Conservation (phyloP, 2,888 invertebrate species). For the Drosophila tripunctata region DNA sequence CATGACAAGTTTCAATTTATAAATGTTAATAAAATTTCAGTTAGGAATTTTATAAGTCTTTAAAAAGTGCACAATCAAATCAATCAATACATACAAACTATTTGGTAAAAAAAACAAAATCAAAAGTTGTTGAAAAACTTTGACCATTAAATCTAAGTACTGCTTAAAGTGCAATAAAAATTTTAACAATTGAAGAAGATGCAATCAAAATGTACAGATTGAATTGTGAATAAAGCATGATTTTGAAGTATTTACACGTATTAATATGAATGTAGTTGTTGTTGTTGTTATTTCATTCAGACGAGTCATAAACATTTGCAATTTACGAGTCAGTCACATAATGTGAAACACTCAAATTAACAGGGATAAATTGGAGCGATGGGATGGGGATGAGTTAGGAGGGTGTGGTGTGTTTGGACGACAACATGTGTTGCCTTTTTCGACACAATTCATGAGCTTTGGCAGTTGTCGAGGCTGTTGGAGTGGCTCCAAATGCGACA, state of each 20-base stretch:
- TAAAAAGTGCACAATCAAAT: too few relatives aligned
- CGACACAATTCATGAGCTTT: constrained; percentile 49
- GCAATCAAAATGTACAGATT: constrained; percentile 27
- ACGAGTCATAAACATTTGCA: constrained; percentile 43
- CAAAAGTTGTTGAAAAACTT: too few relatives aligned
- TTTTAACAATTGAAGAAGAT: background rate
- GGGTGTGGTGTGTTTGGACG: background rate
- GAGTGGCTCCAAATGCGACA: constrained; percentile 45
- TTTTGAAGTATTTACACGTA: constrained; percentile 23
- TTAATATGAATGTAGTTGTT: constrained; percentile 43
- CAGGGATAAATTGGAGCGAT: constrained; percentile 41
- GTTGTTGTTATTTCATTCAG: constrained; percentile 22
- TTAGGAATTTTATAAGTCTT: too few relatives aligned
- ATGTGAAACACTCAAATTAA: constrained; percentile 59
- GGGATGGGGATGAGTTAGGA: background rate
- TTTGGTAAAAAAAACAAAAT: too few relatives aligned
- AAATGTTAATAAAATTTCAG: too few relatives aligned
- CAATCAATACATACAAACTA: too few relatives aligned
- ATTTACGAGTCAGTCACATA: constrained; percentile 52
- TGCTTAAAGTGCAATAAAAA: too few relatives aligned
- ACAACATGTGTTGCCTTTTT: constrained; percentile 42
- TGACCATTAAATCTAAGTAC: too few relatives aligned
- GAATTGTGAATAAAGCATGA: constrained; percentile 23
- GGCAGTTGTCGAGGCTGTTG: constrained; percentile 23
- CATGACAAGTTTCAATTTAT: too few relatives aligned